A percentile compares a stretch with the other conserved stretches of the same genome.
Evolutionary conservation across 2,797 vertebrate species (phyloP).

Genomic region (Chiloscyllium punctatum): DNA sequence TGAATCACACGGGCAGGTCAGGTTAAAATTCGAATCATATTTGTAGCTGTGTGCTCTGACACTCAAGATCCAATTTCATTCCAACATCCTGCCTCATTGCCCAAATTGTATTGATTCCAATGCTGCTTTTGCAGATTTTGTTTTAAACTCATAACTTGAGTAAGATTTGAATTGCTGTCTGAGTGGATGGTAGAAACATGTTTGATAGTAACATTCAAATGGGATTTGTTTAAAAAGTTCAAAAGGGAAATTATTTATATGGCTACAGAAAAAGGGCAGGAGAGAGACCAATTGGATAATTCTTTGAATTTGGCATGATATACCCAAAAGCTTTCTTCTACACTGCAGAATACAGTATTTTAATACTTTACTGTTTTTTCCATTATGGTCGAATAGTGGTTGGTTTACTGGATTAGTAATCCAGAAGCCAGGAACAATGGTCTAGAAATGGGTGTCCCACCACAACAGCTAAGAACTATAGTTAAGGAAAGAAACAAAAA

Average conservation of each 20-base stretch:
- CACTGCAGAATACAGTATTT: too few relatives aligned
- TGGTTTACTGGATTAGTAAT: background rate
- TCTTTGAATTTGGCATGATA: background rate
- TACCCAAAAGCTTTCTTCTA: too few relatives aligned
- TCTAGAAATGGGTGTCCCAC: background rate
- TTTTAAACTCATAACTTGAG: background rate
- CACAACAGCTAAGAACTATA: background rate
- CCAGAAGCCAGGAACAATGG: background rate
- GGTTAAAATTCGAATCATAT: background rate
- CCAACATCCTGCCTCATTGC: background rate
- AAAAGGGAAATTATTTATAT: background rate
- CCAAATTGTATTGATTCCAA: background rate
- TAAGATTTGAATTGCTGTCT: background rate
- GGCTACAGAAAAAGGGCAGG: background rate
- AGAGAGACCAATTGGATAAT: background rate
- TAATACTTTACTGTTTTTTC: too few relatives aligned
- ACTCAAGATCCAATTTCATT: background rate
- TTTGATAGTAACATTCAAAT: background rate
- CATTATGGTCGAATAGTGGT: too few relatives aligned
- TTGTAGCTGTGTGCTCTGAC: background rate
- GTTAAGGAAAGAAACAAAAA: background rate
- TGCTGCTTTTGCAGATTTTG: background rate
- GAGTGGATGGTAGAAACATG: background rate
- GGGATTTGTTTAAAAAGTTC: background rate
- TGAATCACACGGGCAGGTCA: background rate